Conservation (phyloP, 2,113 vertebrate genomes). For the Sciurus niger region DNA sequence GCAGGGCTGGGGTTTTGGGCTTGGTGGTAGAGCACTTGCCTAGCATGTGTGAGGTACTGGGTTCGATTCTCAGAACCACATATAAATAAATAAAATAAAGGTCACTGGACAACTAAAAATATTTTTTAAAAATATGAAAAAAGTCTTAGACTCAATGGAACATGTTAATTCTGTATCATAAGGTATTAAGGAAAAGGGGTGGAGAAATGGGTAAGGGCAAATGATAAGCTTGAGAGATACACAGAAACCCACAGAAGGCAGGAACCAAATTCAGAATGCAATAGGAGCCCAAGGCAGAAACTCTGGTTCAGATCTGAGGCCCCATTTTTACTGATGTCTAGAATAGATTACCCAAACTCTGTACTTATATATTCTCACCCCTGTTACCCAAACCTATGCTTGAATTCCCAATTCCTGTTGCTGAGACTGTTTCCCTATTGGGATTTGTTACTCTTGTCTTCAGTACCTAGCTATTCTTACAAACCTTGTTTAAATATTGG, state of each 20-base stretch:
- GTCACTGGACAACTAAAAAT: no score
- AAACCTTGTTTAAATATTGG: not conserved
- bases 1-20: no score
- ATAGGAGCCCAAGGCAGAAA: not conserved
- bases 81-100: no score
- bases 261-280: not conserved
- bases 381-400: not conserved
- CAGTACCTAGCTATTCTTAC: not conserved
- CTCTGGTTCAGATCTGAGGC: not conserved
- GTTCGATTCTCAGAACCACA: no score
- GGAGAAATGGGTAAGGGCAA: not conserved
- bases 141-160: not conserved
- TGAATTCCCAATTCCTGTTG: slow-evolving; percentile 12
- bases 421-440: not conserved
- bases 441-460: not conserved
- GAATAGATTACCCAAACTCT: not conserved
- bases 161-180: not conserved
- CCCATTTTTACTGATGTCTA: not conserved
- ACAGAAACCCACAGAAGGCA: not conserved
- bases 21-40: no score
- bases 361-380: not conserved
- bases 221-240: not conserved
- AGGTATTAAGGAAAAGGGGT: not conserved
- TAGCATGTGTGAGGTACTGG: no score
- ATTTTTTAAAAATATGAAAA: not conserved